A percentile compares a stretch with the other conserved stretches of the same genome.
Evolutionary conservation across 2,888 invertebrate species (phyloP).

Genomic region (Melinaea menophilus): DNA sequence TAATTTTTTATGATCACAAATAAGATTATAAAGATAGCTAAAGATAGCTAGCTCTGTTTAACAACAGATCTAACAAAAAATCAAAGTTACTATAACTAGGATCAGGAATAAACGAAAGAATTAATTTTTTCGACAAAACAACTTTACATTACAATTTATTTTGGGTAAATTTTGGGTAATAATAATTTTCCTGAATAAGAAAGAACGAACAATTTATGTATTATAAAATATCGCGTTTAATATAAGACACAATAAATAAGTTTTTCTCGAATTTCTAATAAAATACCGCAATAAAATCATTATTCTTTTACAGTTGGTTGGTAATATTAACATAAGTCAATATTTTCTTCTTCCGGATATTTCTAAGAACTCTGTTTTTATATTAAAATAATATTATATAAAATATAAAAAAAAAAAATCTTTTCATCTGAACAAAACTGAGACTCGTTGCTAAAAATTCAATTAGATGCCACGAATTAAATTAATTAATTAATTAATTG

Average conservation of each 20-base stretch:
- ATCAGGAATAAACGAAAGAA: background rate
- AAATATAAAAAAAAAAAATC: no score
- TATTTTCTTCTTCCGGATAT: background rate
- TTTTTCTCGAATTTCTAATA: background rate
- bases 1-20: conserved; percentile 46
- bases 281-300: background rate
- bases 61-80: no score
- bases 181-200: no score
- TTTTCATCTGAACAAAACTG: no score
- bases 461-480: no score
- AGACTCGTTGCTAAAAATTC: background rate
- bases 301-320: background rate
- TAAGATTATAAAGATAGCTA: conserved; percentile 66
- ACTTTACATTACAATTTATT: no score
- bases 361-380: background rate
- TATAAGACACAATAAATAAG: background rate
- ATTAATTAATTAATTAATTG: no score
- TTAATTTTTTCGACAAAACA: background rate
- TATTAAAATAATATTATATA: background rate
- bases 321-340: background rate
- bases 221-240: background rate
- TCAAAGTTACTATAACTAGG: no score
- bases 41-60: conserved; percentile 11
- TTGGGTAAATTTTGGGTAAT: no score
- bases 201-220: background rate